Conservation (phyloP, 30 jellyfish, hydroid and myxozoan species). For the Morbakka virulenta region DNA sequence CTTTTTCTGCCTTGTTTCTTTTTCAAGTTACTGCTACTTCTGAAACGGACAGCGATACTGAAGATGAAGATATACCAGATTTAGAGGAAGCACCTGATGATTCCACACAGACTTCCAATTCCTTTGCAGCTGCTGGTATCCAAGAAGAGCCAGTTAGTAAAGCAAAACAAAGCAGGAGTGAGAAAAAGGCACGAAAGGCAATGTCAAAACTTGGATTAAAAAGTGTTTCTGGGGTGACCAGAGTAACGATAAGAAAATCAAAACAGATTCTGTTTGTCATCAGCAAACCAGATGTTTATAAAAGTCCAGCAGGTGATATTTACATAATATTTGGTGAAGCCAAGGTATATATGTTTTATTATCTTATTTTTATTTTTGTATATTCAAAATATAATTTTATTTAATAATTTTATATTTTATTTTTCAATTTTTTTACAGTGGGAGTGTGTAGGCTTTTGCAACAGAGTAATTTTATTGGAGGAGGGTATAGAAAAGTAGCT, state of each 20-base stretch:
- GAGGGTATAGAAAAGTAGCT: too few relatives aligned
- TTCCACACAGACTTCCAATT: constrained; percentile 55
- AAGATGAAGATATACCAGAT: constrained; percentile 70
- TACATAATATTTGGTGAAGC: constrained; percentile 96
- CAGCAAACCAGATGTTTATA: constrained; percentile 95
- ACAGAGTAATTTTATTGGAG: too few relatives aligned
- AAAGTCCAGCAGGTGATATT: constrained; percentile 98
- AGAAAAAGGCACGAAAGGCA: constrained; percentile 95
- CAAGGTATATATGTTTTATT: constrained; percentile 40
- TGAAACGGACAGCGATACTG: constrained; percentile 92
- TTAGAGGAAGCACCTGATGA: constrained; percentile 74
- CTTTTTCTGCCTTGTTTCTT: too few relatives aligned
- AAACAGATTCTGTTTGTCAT: constrained; percentile 91
- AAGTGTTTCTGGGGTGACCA: constrained; percentile 87
- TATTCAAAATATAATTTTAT: too few relatives aligned
- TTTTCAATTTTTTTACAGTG: too few relatives aligned
- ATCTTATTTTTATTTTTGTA: neutral
- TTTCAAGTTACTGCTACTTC: constrained; percentile 45
- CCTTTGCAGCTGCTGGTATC: constrained; percentile 97
- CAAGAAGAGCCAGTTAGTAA: constrained; percentile 98
- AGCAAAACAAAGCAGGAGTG: constrained; percentile 95
- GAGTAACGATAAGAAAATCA: constrained; percentile 90
- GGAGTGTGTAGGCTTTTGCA: too few relatives aligned
- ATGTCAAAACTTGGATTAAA: constrained; percentile 93
- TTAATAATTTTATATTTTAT: too few relatives aligned